phyloP scores from a whole-genome alignment of 2,888 invertebrate genomes.

The Papilio demoleus region DNA sequence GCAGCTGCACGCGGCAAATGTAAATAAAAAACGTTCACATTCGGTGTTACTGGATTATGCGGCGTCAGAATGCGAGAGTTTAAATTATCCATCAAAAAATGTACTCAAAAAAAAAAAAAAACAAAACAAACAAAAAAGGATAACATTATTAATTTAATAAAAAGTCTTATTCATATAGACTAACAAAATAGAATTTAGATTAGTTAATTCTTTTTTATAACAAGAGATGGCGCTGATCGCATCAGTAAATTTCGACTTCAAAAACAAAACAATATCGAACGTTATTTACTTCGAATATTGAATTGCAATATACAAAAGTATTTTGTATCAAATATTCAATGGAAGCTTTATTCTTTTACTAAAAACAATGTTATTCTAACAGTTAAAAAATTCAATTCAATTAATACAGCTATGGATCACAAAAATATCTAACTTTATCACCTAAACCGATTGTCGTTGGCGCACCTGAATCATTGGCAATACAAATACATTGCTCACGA shows the following conservation, averaged over 20 bases:
- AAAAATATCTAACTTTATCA: constrained; percentile 12
- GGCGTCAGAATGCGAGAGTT: constrained; percentile 3
- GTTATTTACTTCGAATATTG: not conserved
- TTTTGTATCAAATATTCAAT: constrained; percentile 6
- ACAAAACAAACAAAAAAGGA: too few species aligned
- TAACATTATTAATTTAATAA: too few species aligned
- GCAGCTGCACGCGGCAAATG: constrained; percentile 51
- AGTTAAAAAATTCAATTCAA: not conserved
- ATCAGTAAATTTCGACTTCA: not conserved
- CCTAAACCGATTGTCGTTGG: constrained; percentile 23
- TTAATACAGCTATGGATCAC: constrained; percentile 5
- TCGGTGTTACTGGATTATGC: constrained; percentile 6
- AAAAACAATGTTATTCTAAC: constrained; percentile 8
- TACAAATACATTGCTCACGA: not conserved
- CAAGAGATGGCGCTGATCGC: not conserved
- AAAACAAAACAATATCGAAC: not conserved
- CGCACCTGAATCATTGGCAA: not conserved
- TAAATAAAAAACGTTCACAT: constrained; percentile 45
- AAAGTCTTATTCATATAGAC: too few species aligned
- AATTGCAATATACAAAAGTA: not conserved
- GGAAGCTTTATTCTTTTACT: not conserved
- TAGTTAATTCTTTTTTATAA: too few species aligned
- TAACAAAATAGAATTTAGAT: too few species aligned
- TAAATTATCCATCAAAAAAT: constrained; percentile 2
- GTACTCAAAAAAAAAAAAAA: not conserved